Evolutionary conservation across 2,797 vertebrate species (phyloP).

Genomic region (Anableps anableps): DNA sequence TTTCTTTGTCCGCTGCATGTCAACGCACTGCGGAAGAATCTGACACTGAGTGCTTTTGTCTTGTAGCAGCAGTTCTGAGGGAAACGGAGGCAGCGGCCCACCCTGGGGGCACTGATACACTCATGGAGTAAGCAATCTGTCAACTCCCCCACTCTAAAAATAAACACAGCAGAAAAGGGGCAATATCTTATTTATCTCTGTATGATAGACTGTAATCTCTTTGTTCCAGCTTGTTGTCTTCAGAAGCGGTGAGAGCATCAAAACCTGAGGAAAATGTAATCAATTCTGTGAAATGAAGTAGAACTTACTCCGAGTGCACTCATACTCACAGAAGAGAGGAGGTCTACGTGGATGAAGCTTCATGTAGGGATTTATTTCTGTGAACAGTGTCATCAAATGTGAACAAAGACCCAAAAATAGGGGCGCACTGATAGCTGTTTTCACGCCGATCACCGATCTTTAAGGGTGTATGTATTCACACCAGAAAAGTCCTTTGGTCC

Average conservation of each 20-base stretch:
- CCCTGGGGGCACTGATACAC: constrained; percentile 34
- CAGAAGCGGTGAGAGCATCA: constrained; percentile 42
- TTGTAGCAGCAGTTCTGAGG: constrained; percentile 56
- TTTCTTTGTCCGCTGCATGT: constrained; percentile 21
- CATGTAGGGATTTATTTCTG: constrained; percentile 1
- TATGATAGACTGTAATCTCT: constrained; percentile 34
- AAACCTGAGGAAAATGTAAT: constrained; percentile 36
- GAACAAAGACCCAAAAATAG: neutral
- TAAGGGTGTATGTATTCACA: neutral
- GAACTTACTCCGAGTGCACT: constrained; percentile 19
- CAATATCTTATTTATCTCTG: constrained; percentile 64
- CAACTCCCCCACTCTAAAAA: constrained; percentile 56
- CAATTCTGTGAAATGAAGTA: constrained; percentile 49
- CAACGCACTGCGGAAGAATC: constrained; percentile 41
- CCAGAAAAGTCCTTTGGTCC: neutral
- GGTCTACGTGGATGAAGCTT: constrained; percentile 28
- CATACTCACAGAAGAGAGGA: constrained; percentile 17
- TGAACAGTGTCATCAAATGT: constrained; percentile 25
- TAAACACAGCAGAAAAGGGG: constrained; percentile 48
- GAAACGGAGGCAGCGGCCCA: constrained; percentile 34
- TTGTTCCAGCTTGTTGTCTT: constrained; percentile 50
- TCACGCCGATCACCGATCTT: neutral
- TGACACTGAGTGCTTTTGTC: constrained; percentile 62
- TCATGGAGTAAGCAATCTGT: constrained; percentile 68
- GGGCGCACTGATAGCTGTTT: neutral